These are phyloP conservation scores for Lucilia sericata DNA, from an alignment of 1,140 invertebrate species.

Conservation along the genomic window DNA sequence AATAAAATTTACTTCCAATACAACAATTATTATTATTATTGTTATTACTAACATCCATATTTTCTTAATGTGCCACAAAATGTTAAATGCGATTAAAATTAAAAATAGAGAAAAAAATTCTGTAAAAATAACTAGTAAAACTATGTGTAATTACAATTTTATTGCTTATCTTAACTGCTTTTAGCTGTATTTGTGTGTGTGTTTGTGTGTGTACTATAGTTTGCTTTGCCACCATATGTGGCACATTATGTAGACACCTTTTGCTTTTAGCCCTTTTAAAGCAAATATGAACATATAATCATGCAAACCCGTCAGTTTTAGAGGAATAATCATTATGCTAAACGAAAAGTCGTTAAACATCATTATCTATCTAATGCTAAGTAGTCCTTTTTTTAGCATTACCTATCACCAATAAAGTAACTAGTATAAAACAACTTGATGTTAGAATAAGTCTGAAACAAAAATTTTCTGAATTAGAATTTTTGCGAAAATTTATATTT, in stretches of 20 bases:
- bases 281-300: not conserved
- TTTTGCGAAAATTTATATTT: too few species aligned
- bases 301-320: not conserved
- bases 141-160: constrained; percentile 41
- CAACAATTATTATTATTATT: not conserved
- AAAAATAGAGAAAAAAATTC: not conserved
- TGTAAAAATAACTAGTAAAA: not conserved
- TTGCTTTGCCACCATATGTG: constrained; percentile 31
- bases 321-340: too few species aligned
- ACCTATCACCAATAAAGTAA: too few species aligned
- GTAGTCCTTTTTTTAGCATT: too few species aligned
- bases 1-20: not conserved
- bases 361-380: too few species aligned
- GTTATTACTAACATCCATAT: constrained; percentile 10
- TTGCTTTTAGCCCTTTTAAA: constrained; percentile 29
- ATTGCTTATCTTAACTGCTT: constrained; percentile 41
- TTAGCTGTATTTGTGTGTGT: not conserved
- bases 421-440: too few species aligned
- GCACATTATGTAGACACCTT: constrained; percentile 32
- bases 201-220: not conserved
- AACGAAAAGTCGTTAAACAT: too few species aligned
- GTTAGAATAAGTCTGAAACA: too few species aligned
- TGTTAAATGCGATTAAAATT: not conserved
- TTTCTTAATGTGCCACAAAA: constrained; percentile 23
- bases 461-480: too few species aligned